Evolutionary conservation across 2,113 vertebrate species (phyloP).

Genomic region (Aegotheles bennettii): DNA sequence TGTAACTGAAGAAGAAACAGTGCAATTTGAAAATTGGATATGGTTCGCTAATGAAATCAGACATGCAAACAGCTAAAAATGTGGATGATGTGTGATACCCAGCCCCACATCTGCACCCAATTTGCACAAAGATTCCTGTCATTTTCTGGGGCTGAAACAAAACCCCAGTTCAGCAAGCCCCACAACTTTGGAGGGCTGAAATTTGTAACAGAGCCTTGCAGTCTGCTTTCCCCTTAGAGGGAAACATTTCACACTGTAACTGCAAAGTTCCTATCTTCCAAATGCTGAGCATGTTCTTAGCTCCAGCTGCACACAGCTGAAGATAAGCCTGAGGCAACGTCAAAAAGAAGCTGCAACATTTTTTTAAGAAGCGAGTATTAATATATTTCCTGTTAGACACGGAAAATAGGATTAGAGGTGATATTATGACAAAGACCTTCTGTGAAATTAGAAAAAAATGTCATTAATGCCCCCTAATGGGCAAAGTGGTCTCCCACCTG

Average conservation of each 20-base stretch:
- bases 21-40: neutral
- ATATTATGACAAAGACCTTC: neutral
- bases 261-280: neutral
- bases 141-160: conserved; percentile 27
- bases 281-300: neutral
- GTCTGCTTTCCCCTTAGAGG: neutral
- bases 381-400: conserved; percentile 1
- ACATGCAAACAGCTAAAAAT: conserved; percentile 10
- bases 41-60: neutral
- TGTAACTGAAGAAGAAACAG: neutral
- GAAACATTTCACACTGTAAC: neutral
- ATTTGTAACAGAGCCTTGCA: neutral
- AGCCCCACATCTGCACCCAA: conserved; percentile 34
- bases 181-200: neutral
- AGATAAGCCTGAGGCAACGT: neutral
- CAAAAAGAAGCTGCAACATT: neutral
- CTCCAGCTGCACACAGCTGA: neutral
- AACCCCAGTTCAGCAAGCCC: neutral
- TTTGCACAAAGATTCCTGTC: conserved; percentile 45
- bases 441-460: conserved; percentile 17
- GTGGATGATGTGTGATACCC: neutral
- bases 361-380: conserved; percentile 6
- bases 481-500: neutral
- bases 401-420: conserved; percentile 23
- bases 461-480: conserved; percentile 28